phyloP scores from a whole-genome alignment of 2,888 invertebrate genomes.

The Dioctria linearis region DNA sequence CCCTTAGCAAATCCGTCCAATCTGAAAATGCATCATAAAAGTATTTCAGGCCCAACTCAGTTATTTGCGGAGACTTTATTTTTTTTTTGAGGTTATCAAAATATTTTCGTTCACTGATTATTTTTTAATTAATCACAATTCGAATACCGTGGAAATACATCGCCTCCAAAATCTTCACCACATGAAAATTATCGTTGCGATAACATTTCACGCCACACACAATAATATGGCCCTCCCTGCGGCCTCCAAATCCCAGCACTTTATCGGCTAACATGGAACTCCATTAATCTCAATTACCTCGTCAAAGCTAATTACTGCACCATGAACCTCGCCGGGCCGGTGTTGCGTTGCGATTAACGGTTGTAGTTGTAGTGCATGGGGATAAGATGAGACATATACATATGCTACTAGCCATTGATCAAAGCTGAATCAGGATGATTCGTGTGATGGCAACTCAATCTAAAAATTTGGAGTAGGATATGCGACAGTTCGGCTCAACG shows the following conservation, averaged over 20 bases:
- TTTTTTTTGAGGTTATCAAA: too few species aligned
- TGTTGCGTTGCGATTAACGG: slow-evolving; percentile 17
- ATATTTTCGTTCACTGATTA: not conserved
- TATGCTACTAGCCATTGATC: slow-evolving; percentile 4
- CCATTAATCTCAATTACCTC: slow-evolving; percentile 53
- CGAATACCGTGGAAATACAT: not conserved
- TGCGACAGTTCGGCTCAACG: too few species aligned
- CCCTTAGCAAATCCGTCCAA: too few species aligned
- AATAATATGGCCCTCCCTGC: slow-evolving; percentile 17
- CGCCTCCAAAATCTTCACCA: slow-evolving; percentile 6
- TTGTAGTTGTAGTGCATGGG: not conserved
- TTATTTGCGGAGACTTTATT: too few species aligned
- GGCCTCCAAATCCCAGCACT: slow-evolving; percentile 47
- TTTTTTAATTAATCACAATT: slow-evolving; percentile 36
- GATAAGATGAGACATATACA: slow-evolving; percentile 4
- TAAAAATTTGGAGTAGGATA: too few species aligned
- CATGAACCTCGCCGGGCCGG: slow-evolving; percentile 15
- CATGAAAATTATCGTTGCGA: slow-evolving; percentile 34
- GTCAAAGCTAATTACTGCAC: slow-evolving; percentile 51
- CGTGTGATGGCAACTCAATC: not conserved
- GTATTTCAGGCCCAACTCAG: too few species aligned
- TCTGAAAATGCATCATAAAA: too few species aligned
- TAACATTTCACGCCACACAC: slow-evolving; percentile 44
- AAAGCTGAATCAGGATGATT: not conserved
- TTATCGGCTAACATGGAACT: slow-evolving; percentile 44